A percentile compares a stretch with the other conserved stretches of the same genome.
These are phyloP conservation scores for Drosophila tani DNA, from an alignment of 1,140 invertebrate genomes.

Conservation along the genomic window DNA sequence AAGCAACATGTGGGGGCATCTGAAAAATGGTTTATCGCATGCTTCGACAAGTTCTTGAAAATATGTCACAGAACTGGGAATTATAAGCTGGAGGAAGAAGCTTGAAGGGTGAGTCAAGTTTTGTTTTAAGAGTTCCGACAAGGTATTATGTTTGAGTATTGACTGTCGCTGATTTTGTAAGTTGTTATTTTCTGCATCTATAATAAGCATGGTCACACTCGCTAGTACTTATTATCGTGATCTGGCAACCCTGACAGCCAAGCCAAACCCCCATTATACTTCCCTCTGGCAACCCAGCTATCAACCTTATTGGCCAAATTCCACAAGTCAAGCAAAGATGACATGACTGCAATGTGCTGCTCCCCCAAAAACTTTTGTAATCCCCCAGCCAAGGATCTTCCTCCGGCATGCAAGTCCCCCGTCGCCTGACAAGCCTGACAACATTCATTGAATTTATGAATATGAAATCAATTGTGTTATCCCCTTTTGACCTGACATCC, in stretches of 20 bases:
- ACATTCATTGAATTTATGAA: slow-evolving; percentile 81
- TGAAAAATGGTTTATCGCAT: slow-evolving; percentile 68
- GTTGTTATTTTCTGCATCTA: no score
- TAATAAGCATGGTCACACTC: background rate
- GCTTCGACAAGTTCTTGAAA: slow-evolving; percentile 65
- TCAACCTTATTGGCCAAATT: slow-evolving; percentile 1
- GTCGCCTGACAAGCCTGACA: slow-evolving; percentile 66
- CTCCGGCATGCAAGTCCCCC: slow-evolving; percentile 19
- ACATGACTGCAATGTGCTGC: slow-evolving; percentile 13
- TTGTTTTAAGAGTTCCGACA: slow-evolving; percentile 22
- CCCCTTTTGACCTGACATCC: slow-evolving; percentile 81
- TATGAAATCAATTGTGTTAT: slow-evolving; percentile 83
- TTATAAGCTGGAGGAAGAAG: no score
- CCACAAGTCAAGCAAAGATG: slow-evolving; percentile 17
- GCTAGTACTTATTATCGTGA: background rate
- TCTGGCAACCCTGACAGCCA: background rate
- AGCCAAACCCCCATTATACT: no score
- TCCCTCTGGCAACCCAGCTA: background rate
- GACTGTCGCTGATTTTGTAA: background rate
- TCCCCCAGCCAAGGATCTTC: slow-evolving; percentile 15
- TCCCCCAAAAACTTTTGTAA: slow-evolving; percentile 23
- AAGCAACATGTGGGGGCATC: slow-evolving; percentile 34
- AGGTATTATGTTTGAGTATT: background rate
- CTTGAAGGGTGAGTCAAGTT: background rate
- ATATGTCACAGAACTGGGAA: slow-evolving; percentile 2